Base-by-base conservation (phyloP, 1,140 invertebrate species). In the Chymomyza costata region DNA sequence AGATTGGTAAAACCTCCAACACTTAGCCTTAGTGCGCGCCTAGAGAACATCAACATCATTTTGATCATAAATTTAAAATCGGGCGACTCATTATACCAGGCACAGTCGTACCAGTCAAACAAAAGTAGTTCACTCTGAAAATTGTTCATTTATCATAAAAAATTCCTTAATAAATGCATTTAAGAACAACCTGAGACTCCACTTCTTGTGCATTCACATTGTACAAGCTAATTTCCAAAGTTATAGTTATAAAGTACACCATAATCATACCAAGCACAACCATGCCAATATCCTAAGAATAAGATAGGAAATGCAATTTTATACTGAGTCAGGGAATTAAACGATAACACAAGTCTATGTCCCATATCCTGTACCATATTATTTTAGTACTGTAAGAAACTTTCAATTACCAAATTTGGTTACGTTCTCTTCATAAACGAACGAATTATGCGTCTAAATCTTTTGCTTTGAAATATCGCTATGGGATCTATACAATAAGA, bases 231-330 rank as follows among this genome's bases (percentile, higher is more conserved):
- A 80, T 80, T 40, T 80, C 73, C 39, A 80, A 15, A 17, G 53
- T 53, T 17, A 80, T 80, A 1, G 73, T 71, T 2, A 80, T 37
- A 37, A 80, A 53, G 40, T 80, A 80, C 0, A 68, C 73, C 64
- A 80, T 68, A 5, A 80, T 80, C 73, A 73, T 65, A 21, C 64
- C 67, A 67, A 80, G 55, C 67, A 64, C 65, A 0, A 71, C 73
- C 45, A 19, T 60, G 2, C 67, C 53, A 2, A 80, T 55, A 40
- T 73, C 67, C 73, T 80, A 28, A 28, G 10, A 5, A 28, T 28
- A 28, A 28, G 25, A 28, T n/a, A n/a, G n/a, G n/a, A n/a, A n/a
- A n/a, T n/a, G n/a, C n/a, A n/a, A n/a, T n/a, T n/a, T n/a, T n/a
- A n/a, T n/a, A n/a, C n/a, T n/a, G n/a, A n/a, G n/a, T n/a, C n/a